A percentile compares a stretch with the other conserved stretches of the same genome.
phyloP scores from a whole-genome alignment of 2,113 vertebrate genomes.

The Muscicapa adusta region DNA sequence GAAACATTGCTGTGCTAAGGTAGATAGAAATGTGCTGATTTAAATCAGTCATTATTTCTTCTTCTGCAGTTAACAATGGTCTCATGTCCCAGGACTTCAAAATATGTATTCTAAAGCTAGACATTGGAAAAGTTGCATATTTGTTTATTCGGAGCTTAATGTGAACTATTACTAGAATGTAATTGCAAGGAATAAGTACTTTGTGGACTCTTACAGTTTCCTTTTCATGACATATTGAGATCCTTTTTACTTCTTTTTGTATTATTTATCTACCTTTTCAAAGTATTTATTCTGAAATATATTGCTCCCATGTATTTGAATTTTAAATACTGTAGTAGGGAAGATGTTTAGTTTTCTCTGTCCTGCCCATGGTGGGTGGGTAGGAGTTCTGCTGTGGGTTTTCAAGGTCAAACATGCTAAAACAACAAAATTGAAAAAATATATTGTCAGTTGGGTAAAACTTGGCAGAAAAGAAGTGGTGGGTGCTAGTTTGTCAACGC shows the following conservation, averaged over 20 bases:
- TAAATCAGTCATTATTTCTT: neutral
- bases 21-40: neutral
- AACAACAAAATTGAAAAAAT: neutral
- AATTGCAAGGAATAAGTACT: neutral
- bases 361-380: no score
- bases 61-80: neutral
- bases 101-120: neutral
- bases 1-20: neutral
- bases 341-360: neutral
- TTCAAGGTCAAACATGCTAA: neutral
- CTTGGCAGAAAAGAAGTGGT: neutral
- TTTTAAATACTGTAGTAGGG: neutral
- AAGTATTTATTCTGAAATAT: neutral
- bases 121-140: neutral
- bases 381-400: neutral
- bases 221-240: neutral
- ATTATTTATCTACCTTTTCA: neutral
- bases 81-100: neutral
- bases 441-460: neutral
- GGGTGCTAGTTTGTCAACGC: fast-evolving
- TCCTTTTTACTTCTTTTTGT: neutral
- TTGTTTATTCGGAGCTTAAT: neutral
- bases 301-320: neutral
- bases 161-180: neutral
- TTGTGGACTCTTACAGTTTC: neutral